A percentile compares a stretch with the other conserved stretches of the same genome.
phyloP scores from a whole-genome alignment of 2,797 vertebrate genomes.

The Urophycis tenuis region DNA sequence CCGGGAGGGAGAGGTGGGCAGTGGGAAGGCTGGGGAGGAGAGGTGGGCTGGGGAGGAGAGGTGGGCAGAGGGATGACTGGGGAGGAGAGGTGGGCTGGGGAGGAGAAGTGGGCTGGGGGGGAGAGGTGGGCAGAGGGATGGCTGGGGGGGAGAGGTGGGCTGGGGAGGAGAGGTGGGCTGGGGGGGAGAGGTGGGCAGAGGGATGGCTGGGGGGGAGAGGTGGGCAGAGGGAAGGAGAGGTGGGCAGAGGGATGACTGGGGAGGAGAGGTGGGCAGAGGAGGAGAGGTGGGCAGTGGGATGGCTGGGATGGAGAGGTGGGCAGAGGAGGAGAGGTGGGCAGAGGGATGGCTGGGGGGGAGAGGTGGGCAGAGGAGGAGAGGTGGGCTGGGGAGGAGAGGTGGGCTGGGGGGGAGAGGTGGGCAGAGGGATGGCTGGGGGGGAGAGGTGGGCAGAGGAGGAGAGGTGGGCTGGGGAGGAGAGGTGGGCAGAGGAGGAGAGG shows the following conservation, averaged over 20 bases:
- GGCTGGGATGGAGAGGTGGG: background rate
- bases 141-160: background rate
- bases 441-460: background rate
- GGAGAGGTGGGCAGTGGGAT: background rate
- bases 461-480: too few relatives aligned
- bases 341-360: slow-evolving; percentile 59
- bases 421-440: background rate
- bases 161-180: background rate
- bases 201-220: slow-evolving; percentile 28
- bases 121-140: background rate
- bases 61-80: background rate
- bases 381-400: background rate
- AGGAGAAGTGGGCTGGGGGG: background rate
- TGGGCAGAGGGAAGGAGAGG: slow-evolving; percentile 71
- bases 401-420: background rate
- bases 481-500: slow-evolving; percentile 78
- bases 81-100: background rate
- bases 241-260: slow-evolving; percentile 1
- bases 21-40: background rate
- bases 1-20: slow-evolving; percentile 45
- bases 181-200: too few relatives aligned
- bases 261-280: slow-evolving; percentile 43
- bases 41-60: background rate
- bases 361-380: background rate
- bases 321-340: background rate